These are phyloP conservation scores for Drepana arcuata DNA, from an alignment of 1,140 invertebrate genomes.

Conservation along the genomic window DNA sequence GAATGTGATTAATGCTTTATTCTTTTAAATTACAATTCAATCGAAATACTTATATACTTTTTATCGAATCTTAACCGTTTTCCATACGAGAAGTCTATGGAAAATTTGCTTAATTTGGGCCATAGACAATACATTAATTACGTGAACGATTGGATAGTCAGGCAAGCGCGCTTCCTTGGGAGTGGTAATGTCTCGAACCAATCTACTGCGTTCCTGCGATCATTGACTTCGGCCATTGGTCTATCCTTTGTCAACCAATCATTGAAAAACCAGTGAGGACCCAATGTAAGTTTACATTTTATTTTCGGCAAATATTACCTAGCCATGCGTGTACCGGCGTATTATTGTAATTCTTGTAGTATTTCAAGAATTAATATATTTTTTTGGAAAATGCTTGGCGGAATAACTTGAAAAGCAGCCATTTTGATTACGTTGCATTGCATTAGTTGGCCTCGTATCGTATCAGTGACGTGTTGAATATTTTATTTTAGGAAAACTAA, in stretches of 20 bases:
- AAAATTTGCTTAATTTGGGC: constrained; percentile 14
- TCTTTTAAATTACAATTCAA: too few species aligned
- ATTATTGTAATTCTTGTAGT: constrained; percentile 13
- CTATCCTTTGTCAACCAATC: constrained; percentile 72
- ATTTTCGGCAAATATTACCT: constrained; percentile 46
- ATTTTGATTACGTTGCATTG: constrained; percentile 61
- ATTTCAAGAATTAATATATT: constrained; percentile 8
- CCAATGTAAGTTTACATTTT: constrained; percentile 69
- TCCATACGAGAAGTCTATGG: background rate
- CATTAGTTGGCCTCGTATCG: constrained; percentile 35
- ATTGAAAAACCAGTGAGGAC: constrained; percentile 69
- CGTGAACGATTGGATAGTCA: constrained; percentile 51
- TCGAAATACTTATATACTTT: too few species aligned
- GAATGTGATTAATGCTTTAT: too few species aligned
- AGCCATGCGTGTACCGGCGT: constrained; percentile 27
- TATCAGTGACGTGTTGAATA: constrained; percentile 39
- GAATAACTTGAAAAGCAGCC: constrained; percentile 59
- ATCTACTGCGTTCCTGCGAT: constrained; percentile 68
- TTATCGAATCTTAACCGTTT: too few species aligned
- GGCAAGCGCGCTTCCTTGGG: constrained; percentile 51
- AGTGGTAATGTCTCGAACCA: constrained; percentile 70
- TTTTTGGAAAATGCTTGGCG: constrained; percentile 17
- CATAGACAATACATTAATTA: constrained; percentile 55
- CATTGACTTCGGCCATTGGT: constrained; percentile 71
- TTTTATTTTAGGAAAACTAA: too few species aligned